Percentiles rank a stretch among this genome's conserved stretches.
Conservation (phyloP, 2,797 vertebrate species). For the Manis javanica region DNA sequence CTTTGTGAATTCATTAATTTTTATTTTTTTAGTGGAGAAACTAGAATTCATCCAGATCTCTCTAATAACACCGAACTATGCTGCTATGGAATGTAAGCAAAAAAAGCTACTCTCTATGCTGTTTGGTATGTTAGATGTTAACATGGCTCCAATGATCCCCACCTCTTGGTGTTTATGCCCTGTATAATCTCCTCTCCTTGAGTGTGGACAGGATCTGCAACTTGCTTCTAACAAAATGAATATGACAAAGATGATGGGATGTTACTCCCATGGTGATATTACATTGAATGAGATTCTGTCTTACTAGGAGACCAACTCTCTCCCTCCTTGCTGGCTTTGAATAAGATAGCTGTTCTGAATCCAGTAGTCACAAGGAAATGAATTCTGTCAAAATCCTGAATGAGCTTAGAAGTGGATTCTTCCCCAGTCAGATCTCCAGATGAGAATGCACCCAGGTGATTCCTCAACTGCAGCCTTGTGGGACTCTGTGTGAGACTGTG, state of each 20-base stretch:
- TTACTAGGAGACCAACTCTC: neutral
- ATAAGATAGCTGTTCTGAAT: neutral
- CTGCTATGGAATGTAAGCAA: neutral
- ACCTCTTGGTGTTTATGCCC: neutral
- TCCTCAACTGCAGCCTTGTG: accelerated
- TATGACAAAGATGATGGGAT: neutral
- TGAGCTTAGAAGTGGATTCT: neutral
- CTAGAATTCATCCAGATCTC: neutral
- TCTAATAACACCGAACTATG: neutral
- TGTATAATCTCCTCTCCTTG: neutral
- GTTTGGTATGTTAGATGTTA: neutral
- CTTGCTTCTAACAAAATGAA: neutral
- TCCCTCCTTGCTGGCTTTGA: neutral
- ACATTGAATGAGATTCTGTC: neutral
- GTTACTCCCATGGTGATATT: neutral
- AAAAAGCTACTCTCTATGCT: neutral
- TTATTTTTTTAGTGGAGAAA: neutral
- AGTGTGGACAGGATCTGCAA: neutral
- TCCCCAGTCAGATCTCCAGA: neutral
- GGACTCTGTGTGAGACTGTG: neutral
- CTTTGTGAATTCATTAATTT: neutral
- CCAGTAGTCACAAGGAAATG: neutral
- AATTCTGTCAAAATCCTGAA: neutral
- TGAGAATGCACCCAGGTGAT: neutral
- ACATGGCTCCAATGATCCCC: neutral